phyloP scores from a whole-genome alignment of 2,888 invertebrate genomes.

The Agonopterix subpropinquella region DNA sequence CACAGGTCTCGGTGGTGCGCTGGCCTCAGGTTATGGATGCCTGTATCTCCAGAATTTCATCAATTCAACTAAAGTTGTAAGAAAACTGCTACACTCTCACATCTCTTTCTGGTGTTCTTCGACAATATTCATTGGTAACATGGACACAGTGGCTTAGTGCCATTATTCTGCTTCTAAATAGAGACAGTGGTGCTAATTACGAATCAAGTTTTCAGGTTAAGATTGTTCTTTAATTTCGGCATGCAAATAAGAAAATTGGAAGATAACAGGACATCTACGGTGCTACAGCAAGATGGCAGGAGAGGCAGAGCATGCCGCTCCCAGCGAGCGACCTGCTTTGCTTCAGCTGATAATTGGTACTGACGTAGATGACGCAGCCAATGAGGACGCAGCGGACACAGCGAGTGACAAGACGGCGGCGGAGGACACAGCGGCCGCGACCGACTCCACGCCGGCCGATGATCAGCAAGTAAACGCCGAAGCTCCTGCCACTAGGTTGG shows the following conservation, averaged over 20 bases:
- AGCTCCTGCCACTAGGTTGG: conserved; percentile 70
- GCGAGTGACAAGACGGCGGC: conserved; percentile 39
- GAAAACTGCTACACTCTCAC: conserved; percentile 15
- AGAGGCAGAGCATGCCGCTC: conserved; percentile 61
- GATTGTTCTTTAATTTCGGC: conserved; percentile 34
- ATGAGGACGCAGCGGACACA: conserved; percentile 41
- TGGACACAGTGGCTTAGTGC: conserved; percentile 38
- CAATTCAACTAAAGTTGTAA: conserved; percentile 11
- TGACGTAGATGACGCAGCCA: conserved; percentile 66
- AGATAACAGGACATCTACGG: conserved; percentile 20
- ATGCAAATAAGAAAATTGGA: conserved; percentile 35
- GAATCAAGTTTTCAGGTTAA: conserved; percentile 75
- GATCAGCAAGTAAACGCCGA: conserved; percentile 59
- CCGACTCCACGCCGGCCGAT: conserved; percentile 36
- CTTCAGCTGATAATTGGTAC: conserved; percentile 45
- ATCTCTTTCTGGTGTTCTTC: conserved; percentile 23
- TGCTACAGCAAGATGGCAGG: conserved; percentile 23
- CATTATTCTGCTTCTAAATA: conserved; percentile 39
- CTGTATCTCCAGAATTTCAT: conserved; percentile 2
- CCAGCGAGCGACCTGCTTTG: conserved; percentile 61
- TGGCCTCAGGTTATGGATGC: background rate
- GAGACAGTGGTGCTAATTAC: conserved; percentile 67
- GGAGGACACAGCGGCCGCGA: conserved; percentile 34
- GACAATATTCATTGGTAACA: conserved; percentile 33
- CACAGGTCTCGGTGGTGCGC: conserved; percentile 1